These are phyloP conservation scores for Percina caprodes DNA, from an alignment of 2,113 vertebrate genomes.

Conservation along the genomic window DNA sequence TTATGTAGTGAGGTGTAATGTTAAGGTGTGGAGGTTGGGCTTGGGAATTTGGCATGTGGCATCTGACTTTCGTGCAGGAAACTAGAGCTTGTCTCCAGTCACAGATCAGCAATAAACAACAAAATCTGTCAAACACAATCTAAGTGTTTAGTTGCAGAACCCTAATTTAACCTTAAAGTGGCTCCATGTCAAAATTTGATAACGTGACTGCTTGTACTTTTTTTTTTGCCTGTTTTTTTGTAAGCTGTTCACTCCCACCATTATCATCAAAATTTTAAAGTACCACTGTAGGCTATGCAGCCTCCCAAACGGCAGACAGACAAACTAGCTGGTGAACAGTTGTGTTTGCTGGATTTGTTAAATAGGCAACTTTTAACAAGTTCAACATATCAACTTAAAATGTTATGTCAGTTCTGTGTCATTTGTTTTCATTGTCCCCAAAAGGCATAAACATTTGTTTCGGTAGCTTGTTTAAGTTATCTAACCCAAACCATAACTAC, in stretches of 20 bases:
- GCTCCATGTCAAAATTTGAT: background rate
- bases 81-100: background rate
- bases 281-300: background rate
- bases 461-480: background rate
- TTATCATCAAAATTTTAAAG: background rate
- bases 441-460: background rate
- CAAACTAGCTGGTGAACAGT: background rate
- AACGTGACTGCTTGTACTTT: background rate
- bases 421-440: background rate
- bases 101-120: background rate
- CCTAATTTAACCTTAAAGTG: background rate
- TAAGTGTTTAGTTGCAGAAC: background rate
- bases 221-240: background rate
- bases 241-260: background rate
- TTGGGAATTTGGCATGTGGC: background rate
- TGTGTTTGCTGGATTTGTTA: background rate
- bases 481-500: background rate
- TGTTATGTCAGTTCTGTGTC: background rate
- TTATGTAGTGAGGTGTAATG: background rate
- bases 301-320: background rate
- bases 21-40: background rate
- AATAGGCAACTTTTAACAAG: background rate
- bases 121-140: background rate
- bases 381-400: background rate
- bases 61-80: background rate